Percentiles rank a stretch among this genome's conserved stretches.
Conservation (phyloP, 2,888 invertebrate species). For the Cataglyphis cursor region DNA sequence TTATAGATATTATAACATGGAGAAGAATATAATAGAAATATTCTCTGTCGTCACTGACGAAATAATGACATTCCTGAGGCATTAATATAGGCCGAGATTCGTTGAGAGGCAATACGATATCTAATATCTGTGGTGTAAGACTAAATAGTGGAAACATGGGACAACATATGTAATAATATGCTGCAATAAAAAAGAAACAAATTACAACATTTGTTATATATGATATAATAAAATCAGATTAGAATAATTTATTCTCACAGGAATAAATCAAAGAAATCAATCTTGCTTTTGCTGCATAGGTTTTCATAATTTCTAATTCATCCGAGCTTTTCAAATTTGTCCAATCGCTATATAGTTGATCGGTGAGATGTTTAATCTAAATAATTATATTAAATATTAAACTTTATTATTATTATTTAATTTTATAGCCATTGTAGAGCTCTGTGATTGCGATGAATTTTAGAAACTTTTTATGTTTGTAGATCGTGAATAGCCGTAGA, state of each 20-base stretch:
- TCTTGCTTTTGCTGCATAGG: not conserved
- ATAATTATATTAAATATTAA: not conserved
- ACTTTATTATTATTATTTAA: not conserved
- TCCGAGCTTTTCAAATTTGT: not conserved
- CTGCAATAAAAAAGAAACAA: conserved; percentile 21
- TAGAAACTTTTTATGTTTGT: not conserved
- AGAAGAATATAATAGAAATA: conserved; percentile 20
- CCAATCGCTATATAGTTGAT: not conserved
- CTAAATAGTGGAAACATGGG: not conserved
- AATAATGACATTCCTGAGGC: not conserved
- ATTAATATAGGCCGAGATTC: conserved; percentile 2
- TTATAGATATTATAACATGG: not conserved
- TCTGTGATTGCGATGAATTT: not conserved
- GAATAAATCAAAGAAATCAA: not conserved
- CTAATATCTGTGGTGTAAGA: not conserved
- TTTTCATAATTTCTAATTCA: conserved; percentile 22
- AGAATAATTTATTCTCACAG: not conserved
- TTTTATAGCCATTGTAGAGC: not conserved
- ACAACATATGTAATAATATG: not conserved
- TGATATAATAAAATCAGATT: not conserved
- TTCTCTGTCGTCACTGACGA: conserved; percentile 4
- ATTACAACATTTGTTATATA: not conserved
- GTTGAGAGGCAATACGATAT: conserved; percentile 12
- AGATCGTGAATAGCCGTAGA: not conserved
- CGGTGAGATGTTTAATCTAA: conserved; percentile 17